Evolutionary conservation across 2,888 invertebrate genomes (phyloP), one percentile per base, ranked within the genome.

Genomic region (Yponomeuta cagnagella): DNA sequence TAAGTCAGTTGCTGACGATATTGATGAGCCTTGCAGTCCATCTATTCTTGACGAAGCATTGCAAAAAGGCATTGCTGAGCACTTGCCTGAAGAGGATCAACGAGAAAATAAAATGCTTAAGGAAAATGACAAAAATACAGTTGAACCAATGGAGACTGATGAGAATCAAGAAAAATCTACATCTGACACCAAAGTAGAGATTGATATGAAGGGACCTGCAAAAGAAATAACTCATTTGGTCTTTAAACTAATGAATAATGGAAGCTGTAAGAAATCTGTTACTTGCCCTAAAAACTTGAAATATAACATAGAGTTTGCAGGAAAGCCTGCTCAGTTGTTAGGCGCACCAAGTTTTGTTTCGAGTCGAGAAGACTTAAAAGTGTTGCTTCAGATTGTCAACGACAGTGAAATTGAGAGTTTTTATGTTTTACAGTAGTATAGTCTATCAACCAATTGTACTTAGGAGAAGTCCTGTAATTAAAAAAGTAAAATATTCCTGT

Each of bases 351-450:
- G 88, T 77, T 83, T 80, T 77, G 87, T 93, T 74, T 83, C 87
- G 73, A 89, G 83, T 78, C 79, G 89, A 79, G 91, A 89, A 75
- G 93, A 93, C 76, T 81, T 93, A 75, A 78, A 88, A 82, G 90
- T 93, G 74, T 80, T 93, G 73, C 82, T 93, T 76, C 89, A 93
- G 80, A 93, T 93, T 78, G 92, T 93, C 71, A 86, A 93, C 78
- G 92, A 92, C 75, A 89, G 85, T 78, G 84, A 87, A 77, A 78
- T 90, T 72, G 81, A 82, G 73, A 89, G 86, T 82, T 82, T 88
- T 73, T 87, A 92, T 87, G 86, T 92, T 71, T 80, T 85, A 74
- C 84, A 88, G 77, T 87, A 81, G 33, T 31, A 43, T n/a, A 65
- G 33, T 65, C 30, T 2, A 65, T 31, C 65, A 65, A 58, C 52